These are phyloP conservation scores for Clepsis dumicolana DNA, from an alignment of 2,888 invertebrate genomes.

Conservation along the genomic window DNA sequence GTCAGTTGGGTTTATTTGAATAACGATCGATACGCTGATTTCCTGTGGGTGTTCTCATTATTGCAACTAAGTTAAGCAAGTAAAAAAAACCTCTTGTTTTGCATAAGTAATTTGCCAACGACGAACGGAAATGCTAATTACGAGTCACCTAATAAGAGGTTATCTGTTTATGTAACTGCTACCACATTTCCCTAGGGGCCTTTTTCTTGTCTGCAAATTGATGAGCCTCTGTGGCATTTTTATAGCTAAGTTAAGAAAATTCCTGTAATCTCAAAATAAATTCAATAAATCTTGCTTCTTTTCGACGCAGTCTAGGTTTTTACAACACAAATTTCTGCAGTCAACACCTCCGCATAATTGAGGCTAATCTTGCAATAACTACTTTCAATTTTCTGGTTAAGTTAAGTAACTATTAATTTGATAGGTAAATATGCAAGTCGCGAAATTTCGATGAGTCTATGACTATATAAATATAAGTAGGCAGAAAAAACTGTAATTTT, in stretches of 20 bases:
- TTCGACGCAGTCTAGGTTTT: no score
- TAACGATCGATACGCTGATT: conserved; percentile 4
- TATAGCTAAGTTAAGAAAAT: not conserved
- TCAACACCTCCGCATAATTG: no score
- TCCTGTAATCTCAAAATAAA: no score
- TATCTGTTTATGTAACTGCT: conserved; percentile 3
- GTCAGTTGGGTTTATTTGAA: not conserved
- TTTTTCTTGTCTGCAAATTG: conserved; percentile 2
- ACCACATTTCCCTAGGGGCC: not conserved
- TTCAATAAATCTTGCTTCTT: no score
- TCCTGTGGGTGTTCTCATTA: not conserved
- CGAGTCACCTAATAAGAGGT: conserved; percentile 1
- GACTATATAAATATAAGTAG: no score
- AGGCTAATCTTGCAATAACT: no score
- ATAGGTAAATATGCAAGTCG: no score
- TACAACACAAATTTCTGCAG: no score
- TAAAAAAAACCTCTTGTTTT: not conserved
- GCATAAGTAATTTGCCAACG: not conserved
- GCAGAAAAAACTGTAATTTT: no score
- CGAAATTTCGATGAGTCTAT: no score
- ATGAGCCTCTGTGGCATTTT: not conserved
- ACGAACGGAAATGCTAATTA: conserved; percentile 1
- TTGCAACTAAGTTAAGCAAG: not conserved
- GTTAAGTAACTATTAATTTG: no score
- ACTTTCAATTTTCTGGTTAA: no score